Base-by-base conservation (phyloP, 1,140 invertebrate genomes). In the Drosophila pectinifera region DNA sequence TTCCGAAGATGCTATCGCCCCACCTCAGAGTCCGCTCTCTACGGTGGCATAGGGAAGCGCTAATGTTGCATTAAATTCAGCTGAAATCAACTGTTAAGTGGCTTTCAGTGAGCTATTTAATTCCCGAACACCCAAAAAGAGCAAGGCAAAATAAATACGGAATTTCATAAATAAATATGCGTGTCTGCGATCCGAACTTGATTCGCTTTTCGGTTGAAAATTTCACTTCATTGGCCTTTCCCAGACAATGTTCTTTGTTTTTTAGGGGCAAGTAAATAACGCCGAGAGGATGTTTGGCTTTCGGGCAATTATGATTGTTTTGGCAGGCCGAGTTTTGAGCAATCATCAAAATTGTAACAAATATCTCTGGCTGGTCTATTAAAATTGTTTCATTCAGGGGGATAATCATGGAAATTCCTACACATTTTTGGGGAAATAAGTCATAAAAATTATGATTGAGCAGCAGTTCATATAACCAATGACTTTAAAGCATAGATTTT, bases 51-150 rank as follows among this genome's bases (percentile, higher is more conserved):
- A 80, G 84, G 84, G 76, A 84, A 84, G 34, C 68, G 85, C 84
- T 89, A 89, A 89, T 89, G 84, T 89, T 89, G 84, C 84, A 89
- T 89, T 89, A 89, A 89, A 89, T 89, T 84, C 84, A 89, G 70
- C 82, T 89, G 84, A 89, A 89, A 89, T 89, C 84, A 89, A 89
- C 85, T 89, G 84, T 80, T 89, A 80, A 89, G 84, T 78, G 77
- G 84, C 84, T 89, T 89, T 89, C 84, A 89, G 68, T 89, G 77
- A 89, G 84, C 84, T 89, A 89, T 89, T 89, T 89, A 89, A 89
- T 89, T 84, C 80, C 22, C 72, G 64, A 73, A 73, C 67, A 78
- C 65, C 51, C 72, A 78, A 77, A 79, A 65, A 62, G 59, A 61
- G 41, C 48, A 57, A 51, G 31, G n/a, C 24, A 54, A 88, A 76